Percentiles rank a stretch among this genome's conserved stretches.
These are phyloP conservation scores for Remorina albescens DNA, from an alignment of 2,797 vertebrate species.

Conservation along the genomic window DNA sequence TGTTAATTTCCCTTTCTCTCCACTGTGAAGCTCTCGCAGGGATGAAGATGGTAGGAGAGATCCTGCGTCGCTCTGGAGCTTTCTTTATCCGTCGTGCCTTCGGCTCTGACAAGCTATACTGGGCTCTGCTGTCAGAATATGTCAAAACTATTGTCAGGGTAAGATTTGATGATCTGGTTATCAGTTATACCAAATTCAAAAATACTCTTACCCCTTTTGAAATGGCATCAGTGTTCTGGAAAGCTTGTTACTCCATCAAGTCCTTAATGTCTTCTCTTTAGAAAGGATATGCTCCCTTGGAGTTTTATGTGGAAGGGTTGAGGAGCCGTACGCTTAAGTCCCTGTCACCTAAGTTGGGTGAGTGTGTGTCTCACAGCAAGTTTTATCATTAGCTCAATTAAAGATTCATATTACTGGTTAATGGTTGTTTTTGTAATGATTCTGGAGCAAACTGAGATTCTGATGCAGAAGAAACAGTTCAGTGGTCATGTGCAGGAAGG, in stretches of 20 bases:
- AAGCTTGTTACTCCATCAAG: background rate
- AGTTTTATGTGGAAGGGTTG: conserved; percentile 97
- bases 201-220: background rate
- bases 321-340: conserved; percentile 96
- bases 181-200: background rate
- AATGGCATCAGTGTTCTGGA: background rate
- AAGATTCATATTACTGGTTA: background rate
- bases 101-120: conserved; percentile 93
- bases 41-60: conserved; percentile 94
- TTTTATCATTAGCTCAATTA: too few relatives aligned
- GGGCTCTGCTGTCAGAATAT: conserved; percentile 96
- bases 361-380: conserved; percentile 48
- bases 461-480: too few relatives aligned
- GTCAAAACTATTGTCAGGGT: conserved; percentile 94
- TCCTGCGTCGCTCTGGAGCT: conserved; percentile 93
- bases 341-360: conserved; percentile 92
- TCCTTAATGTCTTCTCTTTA: conserved; percentile 64
- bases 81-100: conserved; percentile 96
- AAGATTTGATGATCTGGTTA: conserved; percentile 14
- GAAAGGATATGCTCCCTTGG: conserved; percentile 93
- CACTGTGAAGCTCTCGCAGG: conserved; percentile 89
- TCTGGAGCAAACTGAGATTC: too few relatives aligned
- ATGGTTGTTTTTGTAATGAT: too few relatives aligned
- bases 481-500: too few relatives aligned
- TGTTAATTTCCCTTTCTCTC: background rate